Conservation (phyloP, 1,140 invertebrate species). For the Zaprionus camerounensis region DNA sequence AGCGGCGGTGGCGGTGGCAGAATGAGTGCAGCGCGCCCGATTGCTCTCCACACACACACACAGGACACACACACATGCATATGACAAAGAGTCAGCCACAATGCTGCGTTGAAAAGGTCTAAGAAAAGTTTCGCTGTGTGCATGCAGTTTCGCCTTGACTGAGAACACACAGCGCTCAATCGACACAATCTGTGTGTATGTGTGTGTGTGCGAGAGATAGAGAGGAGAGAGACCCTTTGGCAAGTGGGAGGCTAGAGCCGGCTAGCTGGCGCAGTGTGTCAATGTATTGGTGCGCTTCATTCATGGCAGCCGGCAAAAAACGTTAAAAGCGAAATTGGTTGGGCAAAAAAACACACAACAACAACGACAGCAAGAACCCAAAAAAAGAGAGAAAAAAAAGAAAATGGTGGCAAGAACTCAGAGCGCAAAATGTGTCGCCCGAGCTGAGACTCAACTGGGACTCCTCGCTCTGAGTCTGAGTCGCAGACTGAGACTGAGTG, state of each 20-base stretch:
- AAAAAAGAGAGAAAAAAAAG: constrained; percentile 43
- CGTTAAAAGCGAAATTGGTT: constrained; percentile 81
- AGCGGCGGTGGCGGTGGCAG: constrained; percentile 38
- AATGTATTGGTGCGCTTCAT: constrained; percentile 67
- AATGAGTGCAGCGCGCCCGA: constrained; percentile 56
- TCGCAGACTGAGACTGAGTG: constrained; percentile 30
- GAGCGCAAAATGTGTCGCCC: constrained; percentile 50
- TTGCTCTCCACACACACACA: constrained; percentile 46
- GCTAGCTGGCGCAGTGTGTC: constrained; percentile 36
- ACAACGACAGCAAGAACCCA: not conserved
- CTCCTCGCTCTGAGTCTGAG: constrained; percentile 34
- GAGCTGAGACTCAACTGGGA: constrained; percentile 8
- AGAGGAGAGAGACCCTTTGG: constrained; percentile 28
- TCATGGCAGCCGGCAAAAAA: constrained; percentile 79
- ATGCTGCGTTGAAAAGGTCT: constrained; percentile 51
- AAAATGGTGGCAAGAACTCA: constrained; percentile 72
- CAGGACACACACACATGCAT: not conserved
- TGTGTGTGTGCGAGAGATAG: constrained; percentile 23
- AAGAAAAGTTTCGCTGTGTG: constrained; percentile 56
- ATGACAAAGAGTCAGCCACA: constrained; percentile 48
- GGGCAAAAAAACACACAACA: constrained; percentile 47
- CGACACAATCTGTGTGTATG: constrained; percentile 19
- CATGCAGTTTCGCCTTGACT: constrained; percentile 48
- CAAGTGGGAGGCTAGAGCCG: constrained; percentile 60
- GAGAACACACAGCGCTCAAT: constrained; percentile 52